Base-by-base conservation (phyloP, 2,113 vertebrate genomes). In the Aspiorhynchus laticeps region DNA sequence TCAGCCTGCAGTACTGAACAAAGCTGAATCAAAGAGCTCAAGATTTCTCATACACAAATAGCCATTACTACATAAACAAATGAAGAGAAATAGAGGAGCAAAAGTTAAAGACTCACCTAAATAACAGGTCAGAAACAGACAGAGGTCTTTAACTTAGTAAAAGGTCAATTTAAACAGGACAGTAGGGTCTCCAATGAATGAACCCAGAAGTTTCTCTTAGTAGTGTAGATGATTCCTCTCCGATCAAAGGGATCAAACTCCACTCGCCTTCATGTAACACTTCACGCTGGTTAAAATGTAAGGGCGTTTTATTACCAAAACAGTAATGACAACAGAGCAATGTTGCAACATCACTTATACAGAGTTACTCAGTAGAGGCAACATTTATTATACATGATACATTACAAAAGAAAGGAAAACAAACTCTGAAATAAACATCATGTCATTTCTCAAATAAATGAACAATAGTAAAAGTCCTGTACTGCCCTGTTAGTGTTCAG, bases 221-320 rank as follows among this genome's bases (percentile, higher is more conserved):
- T 43, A 33, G n/a, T 31, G 15, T 81, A 41, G 21, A 85, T 65
- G 69, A 26, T 26, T n/a, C 79, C 38, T 51, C 65, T 84, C 33
- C 48, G 19, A 21, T 73, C 43, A 33, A 71, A 77, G 65, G 84
- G 94, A 90, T 93, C 95, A 95, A 95, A 96, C 90, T 95, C 94
- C 95, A 95, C 63, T 33, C 19, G 36, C 41, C 51, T 79, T 87
- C 19, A 6, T 84, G 85, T 48, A 73, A 59, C 0, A 86, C 63
- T 46, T 88, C 84, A 90, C 48, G 65, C 88, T 80, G 85, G 94
- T 95, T 95, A 93, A 95, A 91, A 82, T 92, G 92, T 94, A 91
- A 94, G 74, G 28, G 85, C 24, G 89, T 93, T 93, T 94, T 93
- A 95, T 94, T 89, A 89, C 82, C 86, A 88, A 73, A 88, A 77